Conservation (phyloP, 1,140 invertebrate species). For the Piezodorus guildinii region DNA sequence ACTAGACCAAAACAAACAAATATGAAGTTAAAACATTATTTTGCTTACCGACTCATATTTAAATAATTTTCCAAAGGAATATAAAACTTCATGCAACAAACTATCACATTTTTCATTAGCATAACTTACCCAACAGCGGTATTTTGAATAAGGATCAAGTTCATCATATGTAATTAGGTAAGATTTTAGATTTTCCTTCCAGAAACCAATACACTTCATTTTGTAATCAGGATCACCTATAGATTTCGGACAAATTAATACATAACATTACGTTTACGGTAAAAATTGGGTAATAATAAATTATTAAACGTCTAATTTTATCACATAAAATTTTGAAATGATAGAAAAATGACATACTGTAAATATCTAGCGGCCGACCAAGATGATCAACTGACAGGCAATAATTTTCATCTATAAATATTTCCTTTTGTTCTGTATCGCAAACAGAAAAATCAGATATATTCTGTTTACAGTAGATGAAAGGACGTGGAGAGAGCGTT, state of each 20-base stretch:
- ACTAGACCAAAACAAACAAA: no score
- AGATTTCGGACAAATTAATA: neutral
- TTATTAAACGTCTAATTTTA: neutral
- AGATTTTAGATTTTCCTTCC: conserved; percentile 95
- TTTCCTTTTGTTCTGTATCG: conserved; percentile 84
- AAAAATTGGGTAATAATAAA: neutral
- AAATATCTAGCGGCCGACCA: conserved; percentile 84
- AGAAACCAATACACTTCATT: conserved; percentile 94
- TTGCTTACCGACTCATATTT: no score
- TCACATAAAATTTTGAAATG: neutral
- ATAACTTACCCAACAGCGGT: conserved; percentile 78
- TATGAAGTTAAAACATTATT: no score
- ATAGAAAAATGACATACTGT: conserved; percentile 46
- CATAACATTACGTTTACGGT: neutral
- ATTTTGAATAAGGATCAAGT: conserved; percentile 88
- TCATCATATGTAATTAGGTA: conserved; percentile 95
- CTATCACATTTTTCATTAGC: no score
- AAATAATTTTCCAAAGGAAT: no score
- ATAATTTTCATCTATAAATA: conserved; percentile 87
- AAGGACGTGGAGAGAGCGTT: conserved; percentile 80
- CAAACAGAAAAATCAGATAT: conserved; percentile 92
- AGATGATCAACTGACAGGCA: conserved; percentile 91
- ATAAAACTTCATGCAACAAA: no score
- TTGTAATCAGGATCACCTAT: conserved; percentile 86
- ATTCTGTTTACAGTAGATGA: conserved; percentile 84